Base-by-base conservation (phyloP, 2,797 vertebrate genomes). In the Cephalopachus bancanus region DNA sequence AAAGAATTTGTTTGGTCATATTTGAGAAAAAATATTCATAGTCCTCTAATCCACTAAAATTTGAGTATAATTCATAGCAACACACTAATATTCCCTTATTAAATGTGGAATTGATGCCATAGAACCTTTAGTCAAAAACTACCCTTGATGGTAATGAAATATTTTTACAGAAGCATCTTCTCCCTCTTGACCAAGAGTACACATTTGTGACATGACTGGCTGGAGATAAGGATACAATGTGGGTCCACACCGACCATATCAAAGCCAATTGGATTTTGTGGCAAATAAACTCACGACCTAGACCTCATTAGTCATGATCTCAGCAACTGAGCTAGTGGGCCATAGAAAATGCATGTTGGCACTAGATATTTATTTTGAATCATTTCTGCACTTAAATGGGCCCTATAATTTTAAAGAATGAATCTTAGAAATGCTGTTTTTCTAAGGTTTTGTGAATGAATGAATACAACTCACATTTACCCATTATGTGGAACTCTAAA, bases 211-310 rank as follows among this genome's bases (percentile, higher is more conserved):
- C 37, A 89, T 67, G 17, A 81, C 16, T n/a, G 44, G 53, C 30
- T 53, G 3, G 57, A 75, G 64, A 0, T 67, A 24, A 72, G n/a
- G 53, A 84, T 78, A 17, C 15, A 90, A n/a, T 69, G 22, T 80
- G 53, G 33, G n/a, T 15, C 19, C 51, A 92, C 59, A 96, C 1
- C 92, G 37, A 92, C n/a, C 10, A 67, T 30, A 94, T 30, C 74
- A 83, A 96, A 96, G 67, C 60, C 95, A 96, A 97, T 5, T 88
- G 78, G 94, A 91, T 71, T 95, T 90, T 91, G 53, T 71, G 84
- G 24, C 74, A 89, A 95, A 75, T 83, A 84, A 97, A 87, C 65
- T 91, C 69, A 64, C 49, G 86, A 93, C 53, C 91, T 92, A 79
- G 93, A 83, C 55, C 51, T 97, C 93, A 95, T 92, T 92, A 95